These are phyloP conservation scores for Synanthedon tipuliformis DNA, from an alignment of 2,888 invertebrate genomes.

Conservation along the genomic window DNA sequence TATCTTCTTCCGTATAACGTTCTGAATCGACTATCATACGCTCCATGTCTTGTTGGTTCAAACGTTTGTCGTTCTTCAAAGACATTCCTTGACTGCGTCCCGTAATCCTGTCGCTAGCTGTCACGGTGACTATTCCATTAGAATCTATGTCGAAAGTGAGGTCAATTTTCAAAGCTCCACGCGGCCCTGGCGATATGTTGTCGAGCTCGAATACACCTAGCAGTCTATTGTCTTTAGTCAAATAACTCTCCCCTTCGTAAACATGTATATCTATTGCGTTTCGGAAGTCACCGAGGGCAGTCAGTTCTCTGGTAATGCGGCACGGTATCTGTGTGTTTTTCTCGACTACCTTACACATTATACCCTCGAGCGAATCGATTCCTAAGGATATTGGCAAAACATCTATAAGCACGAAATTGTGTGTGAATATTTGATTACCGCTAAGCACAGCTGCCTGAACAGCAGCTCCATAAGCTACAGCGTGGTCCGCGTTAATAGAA, in stretches of 20 bases:
- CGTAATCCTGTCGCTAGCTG: constrained; percentile 36
- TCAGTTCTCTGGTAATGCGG: constrained; percentile 35
- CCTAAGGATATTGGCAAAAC: constrained; percentile 47
- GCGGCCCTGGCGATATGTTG: constrained; percentile 42
- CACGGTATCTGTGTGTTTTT: constrained; percentile 46
- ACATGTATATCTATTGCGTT: constrained; percentile 44
- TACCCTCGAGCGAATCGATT: constrained; percentile 40
- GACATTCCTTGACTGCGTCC: constrained; percentile 28
- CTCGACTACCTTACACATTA: constrained; percentile 46
- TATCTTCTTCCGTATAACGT: constrained; percentile 32
- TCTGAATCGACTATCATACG: constrained; percentile 41
- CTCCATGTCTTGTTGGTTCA: constrained; percentile 29
- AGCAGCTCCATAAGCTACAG: constrained; percentile 46
- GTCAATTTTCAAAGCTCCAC: constrained; percentile 41
- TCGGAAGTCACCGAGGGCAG: constrained; percentile 46
- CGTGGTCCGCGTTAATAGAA: constrained; percentile 46
- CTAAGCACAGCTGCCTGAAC: constrained; percentile 42
- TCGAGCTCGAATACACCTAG: constrained; percentile 39
- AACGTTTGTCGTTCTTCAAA: constrained; percentile 31
- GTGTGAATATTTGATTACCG: constrained; percentile 24
- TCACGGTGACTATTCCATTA: constrained; percentile 40
- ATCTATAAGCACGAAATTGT: constrained; percentile 32
- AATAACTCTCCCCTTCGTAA: constrained; percentile 43
- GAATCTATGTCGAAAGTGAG: constrained; percentile 41
- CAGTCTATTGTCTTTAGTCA: constrained; percentile 45